Conservation (phyloP, 2,888 invertebrate species). For the Galerucella calmariensis region DNA sequence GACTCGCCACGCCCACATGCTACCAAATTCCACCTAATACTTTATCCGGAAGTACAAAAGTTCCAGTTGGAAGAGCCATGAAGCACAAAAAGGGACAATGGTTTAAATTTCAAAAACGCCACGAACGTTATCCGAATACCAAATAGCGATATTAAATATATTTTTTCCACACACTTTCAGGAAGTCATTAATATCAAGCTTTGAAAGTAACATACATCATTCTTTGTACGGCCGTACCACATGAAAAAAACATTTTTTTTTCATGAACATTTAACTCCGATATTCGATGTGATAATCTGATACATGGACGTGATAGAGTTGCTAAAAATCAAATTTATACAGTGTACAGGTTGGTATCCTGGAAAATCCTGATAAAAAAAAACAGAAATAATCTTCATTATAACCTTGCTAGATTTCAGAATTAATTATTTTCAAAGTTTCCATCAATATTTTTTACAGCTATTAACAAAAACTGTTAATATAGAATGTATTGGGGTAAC, state of each 20-base stretch:
- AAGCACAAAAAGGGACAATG: conserved; percentile 23
- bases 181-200: conserved; percentile 39
- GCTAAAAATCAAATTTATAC: conserved; percentile 28
- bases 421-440: too few species aligned
- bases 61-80: conserved; percentile 14
- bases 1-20: conserved; percentile 3
- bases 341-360: neutral
- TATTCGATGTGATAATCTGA: conserved; percentile 33
- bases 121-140: conserved; percentile 34
- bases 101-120: conserved; percentile 39
- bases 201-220: conserved; percentile 38
- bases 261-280: conserved; percentile 21
- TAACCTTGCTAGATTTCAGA: neutral
- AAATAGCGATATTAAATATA: conserved; percentile 35
- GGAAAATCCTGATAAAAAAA: neutral
- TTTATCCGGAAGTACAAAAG: conserved; percentile 24
- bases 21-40: conserved; percentile 5
- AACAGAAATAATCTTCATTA: neutral
- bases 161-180: conserved; percentile 32
- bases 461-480: too few species aligned
- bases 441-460: too few species aligned
- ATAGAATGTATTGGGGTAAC: too few species aligned
- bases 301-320: conserved; percentile 26
- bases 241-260: conserved; percentile 40
- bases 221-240: conserved; percentile 21